Percentiles rank a stretch among this genome's conserved stretches.
Conservation (phyloP, 2,888 invertebrate species). For the Octodonta nipae region DNA sequence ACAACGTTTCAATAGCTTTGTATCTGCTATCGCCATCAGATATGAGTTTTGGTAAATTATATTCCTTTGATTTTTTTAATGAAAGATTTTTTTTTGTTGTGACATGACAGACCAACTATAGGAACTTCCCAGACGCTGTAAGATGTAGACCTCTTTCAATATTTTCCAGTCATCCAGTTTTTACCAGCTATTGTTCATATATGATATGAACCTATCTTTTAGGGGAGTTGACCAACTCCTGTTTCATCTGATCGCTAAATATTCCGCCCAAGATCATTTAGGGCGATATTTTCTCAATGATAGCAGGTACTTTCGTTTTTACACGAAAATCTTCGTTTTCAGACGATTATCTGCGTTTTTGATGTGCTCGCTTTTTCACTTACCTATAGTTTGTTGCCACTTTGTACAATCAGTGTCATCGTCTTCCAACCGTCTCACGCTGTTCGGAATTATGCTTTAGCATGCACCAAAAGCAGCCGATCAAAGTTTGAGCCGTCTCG, state of each 20-base stretch:
- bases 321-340: background rate
- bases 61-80: no score
- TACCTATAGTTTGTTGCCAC: background rate
- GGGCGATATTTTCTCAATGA: conserved; percentile 1
- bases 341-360: no score
- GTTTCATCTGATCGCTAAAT: background rate
- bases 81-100: no score
- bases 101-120: no score
- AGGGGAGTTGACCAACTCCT: conserved; percentile 1
- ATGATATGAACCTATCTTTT: background rate
- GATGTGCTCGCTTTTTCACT: no score
- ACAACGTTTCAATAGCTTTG: no score
- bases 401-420: background rate
- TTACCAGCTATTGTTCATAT: background rate
- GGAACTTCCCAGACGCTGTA: no score
- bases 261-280: conserved; percentile 1
- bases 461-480: background rate
- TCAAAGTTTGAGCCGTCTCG: background rate
- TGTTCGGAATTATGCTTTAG: background rate
- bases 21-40: no score
- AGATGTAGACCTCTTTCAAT: no score
- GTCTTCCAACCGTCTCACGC: background rate
- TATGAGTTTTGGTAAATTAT: no score
- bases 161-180: background rate
- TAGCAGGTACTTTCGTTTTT: no score